Conservation (phyloP, 2,113 vertebrate species). For the Chlorodrepanis virens region DNA sequence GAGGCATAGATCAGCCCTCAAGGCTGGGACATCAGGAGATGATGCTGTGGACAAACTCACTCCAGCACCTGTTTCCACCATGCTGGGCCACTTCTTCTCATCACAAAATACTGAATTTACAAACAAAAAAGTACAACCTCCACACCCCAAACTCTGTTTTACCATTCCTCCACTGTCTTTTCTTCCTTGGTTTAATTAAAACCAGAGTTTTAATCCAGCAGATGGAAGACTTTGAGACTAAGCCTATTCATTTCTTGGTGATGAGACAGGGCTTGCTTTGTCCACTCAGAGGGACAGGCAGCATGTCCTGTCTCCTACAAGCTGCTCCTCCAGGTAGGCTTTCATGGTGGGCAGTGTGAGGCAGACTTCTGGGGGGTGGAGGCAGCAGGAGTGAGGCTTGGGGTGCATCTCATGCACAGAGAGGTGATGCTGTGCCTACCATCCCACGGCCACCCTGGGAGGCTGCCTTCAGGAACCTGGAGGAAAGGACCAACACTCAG, state of each 20-base stretch:
- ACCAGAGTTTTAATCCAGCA: background rate
- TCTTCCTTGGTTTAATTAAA: background rate
- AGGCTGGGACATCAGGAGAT: background rate
- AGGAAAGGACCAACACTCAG: fast-evolving
- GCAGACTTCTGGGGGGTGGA: background rate
- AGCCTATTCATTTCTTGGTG: background rate
- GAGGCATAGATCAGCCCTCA: fast-evolving
- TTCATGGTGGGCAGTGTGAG: background rate
- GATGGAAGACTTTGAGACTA: background rate
- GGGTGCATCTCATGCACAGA: background rate
- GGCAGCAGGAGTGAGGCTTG: background rate
- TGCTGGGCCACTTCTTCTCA: background rate
- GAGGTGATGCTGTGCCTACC: background rate
- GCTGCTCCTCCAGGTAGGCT: background rate
- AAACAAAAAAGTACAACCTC: background rate
- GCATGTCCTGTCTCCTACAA: background rate
- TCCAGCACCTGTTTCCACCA: background rate
- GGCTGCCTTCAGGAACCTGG: background rate
- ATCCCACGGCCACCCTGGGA: background rate
- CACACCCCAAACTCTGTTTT: background rate
- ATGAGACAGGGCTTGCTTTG: background rate
- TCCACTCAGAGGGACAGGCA: background rate
- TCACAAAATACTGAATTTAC: background rate
- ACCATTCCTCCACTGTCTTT: background rate
- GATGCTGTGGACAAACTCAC: background rate